phyloP scores from a whole-genome alignment of 2,797 vertebrate genomes.

The Liasis olivaceus region DNA sequence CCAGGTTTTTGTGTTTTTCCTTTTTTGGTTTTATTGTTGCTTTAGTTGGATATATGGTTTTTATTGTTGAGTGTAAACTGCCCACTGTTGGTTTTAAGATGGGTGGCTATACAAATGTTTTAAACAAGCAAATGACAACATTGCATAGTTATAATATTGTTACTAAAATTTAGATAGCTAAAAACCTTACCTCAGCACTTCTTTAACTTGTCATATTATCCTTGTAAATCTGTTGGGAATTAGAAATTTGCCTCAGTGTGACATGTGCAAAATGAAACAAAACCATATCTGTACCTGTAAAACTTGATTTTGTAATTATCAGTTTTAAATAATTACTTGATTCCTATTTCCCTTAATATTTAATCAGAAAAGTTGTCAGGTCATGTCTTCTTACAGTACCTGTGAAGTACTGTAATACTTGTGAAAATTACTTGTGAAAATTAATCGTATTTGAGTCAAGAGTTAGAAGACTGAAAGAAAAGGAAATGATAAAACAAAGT shows the following conservation, averaged over 20 bases:
- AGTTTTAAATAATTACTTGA: background rate
- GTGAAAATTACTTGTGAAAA: background rate
- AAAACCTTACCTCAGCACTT: background rate
- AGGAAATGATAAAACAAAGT: background rate
- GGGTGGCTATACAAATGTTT: too few species aligned
- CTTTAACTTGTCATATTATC: background rate
- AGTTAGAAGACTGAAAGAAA: background rate
- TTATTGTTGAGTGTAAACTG: too few species aligned
- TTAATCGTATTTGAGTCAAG: background rate
- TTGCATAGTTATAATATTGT: background rate
- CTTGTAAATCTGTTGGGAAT: background rate
- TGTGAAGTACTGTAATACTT: too few species aligned
- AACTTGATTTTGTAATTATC: background rate
- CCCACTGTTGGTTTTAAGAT: too few species aligned
- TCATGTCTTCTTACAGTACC: conserved; percentile 17
- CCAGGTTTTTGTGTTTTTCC: too few species aligned
- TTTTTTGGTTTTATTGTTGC: too few species aligned
- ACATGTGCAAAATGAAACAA: background rate
- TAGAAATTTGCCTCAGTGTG: background rate
- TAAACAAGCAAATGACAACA: too few species aligned
- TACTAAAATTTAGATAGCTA: background rate
- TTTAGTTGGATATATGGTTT: too few species aligned
- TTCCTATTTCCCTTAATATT: background rate
- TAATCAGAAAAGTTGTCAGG: conserved; percentile 8
- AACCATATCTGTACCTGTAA: too few species aligned